These are phyloP conservation scores for Poeciliopsis gracilis DNA, from an alignment of 2,797 vertebrate genomes.

Conservation along the genomic window DNA sequence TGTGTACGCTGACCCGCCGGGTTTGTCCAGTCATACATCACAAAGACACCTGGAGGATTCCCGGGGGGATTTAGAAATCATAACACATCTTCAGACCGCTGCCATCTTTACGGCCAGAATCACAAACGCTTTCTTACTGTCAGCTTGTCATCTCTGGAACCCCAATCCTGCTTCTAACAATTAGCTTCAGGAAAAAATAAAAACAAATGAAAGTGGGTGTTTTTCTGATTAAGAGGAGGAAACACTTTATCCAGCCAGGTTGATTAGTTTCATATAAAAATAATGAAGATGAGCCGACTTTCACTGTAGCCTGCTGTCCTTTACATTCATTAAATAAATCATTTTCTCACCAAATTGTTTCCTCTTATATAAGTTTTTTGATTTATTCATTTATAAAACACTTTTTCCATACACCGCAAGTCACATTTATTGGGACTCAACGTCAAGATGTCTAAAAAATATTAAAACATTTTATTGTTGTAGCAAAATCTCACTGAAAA, in stretches of 20 bases:
- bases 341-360: conserved; percentile 26
- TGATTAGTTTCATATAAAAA: conserved; percentile 79
- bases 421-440: background rate
- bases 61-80: conserved; percentile 45
- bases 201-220: background rate
- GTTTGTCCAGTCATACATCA: conserved; percentile 46
- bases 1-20: conserved; percentile 21
- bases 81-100: conserved; percentile 24
- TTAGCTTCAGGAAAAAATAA: conserved; percentile 12
- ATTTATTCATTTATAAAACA: background rate
- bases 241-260: conserved; percentile 56
- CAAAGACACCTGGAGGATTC: conserved; percentile 40
- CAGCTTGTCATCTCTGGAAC: conserved; percentile 5
- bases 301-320: conserved; percentile 33
- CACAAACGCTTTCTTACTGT: conserved; percentile 31
- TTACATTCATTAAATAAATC: background rate
- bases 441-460: background rate
- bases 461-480: background rate
- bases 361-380: background rate
- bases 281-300: conserved; percentile 54
- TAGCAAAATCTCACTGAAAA: background rate
- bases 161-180: conserved; percentile 21
- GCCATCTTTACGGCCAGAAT: conserved; percentile 31
- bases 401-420: background rate
- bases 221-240: conserved; percentile 33